Percentiles rank a stretch among this genome's conserved stretches.
Evolutionary conservation across 2,888 invertebrate species (phyloP).

Genomic region (Chrysina gloriosa): DNA sequence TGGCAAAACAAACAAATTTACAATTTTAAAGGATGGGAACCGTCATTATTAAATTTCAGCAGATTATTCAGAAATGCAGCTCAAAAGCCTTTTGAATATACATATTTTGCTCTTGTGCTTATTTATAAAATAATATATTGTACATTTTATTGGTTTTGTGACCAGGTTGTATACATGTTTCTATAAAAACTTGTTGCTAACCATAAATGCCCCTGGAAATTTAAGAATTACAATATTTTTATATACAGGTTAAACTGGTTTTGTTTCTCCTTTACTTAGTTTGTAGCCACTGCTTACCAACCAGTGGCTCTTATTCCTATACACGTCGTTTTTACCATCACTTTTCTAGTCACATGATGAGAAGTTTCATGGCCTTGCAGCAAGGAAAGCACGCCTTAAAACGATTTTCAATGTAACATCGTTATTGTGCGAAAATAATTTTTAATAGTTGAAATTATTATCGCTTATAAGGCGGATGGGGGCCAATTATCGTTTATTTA

Average conservation of each 20-base stretch:
- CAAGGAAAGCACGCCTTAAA: not conserved
- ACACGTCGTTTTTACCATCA: constrained; percentile 4
- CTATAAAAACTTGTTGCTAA: not conserved
- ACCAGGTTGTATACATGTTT: too few relatives aligned
- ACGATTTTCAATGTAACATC: not conserved
- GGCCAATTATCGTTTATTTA: not conserved
- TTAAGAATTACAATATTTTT: not conserved
- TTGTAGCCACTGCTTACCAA: constrained; percentile 20
- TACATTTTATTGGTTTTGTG: too few relatives aligned
- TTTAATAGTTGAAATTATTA: not conserved
- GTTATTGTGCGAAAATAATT: not conserved
- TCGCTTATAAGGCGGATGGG: not conserved
- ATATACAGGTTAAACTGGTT: not conserved
- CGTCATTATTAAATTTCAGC: too few relatives aligned
- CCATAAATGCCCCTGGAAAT: too few relatives aligned
- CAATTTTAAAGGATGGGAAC: too few relatives aligned
- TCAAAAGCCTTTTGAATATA: too few relatives aligned
- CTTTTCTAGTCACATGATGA: constrained; percentile 5
- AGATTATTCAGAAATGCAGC: too few relatives aligned
- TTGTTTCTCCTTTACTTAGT: constrained; percentile 11
- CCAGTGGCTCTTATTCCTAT: constrained; percentile 28
- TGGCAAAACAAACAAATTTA: too few relatives aligned
- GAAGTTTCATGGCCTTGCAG: not conserved
- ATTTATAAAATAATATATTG: too few relatives aligned
- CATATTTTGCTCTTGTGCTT: too few relatives aligned